Evolutionary conservation across 2,113 vertebrate species (phyloP), one percentile per base, ranked within the genome.

Genomic region (Sinocyclocheilus anophthalmus): DNA sequence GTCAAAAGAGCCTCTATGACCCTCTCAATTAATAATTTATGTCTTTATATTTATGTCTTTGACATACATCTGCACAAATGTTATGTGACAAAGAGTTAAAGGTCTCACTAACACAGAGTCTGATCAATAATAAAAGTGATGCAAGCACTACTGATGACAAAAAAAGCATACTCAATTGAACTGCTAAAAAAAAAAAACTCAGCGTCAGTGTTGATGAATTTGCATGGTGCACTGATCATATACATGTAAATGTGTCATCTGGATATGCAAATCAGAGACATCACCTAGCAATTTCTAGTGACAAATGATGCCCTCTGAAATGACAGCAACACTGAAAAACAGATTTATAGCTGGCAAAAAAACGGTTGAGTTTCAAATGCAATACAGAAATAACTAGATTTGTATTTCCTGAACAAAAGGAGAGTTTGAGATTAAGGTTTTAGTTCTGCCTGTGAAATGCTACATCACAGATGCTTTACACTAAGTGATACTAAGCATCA

Each of bases 191-290:
- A 76, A 48, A 13, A 59, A 79, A 8, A 24, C 2, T 1, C 10
- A 26, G 26, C 3, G 1, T 9, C 16, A 0, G 76, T 22, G 76
- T 4, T 11, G 33, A 80, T 48, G 79, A 18, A 30, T 81, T 48
- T 50, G n/a, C 61, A 48, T 4, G 37, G n/a, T 26, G 39, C 39
- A 30, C 14, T 14, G 16, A 45, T 67, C 39, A 48, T 26, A 45
- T 67, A 12, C 79, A 81, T 67, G 61, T 24, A 50, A 67, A 67
- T 81, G 39, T 48, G 79, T 67, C 79, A 81, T 81, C 61, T 45
- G 79, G 37, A 67, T 67, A 81, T 81, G 79, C 79, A 81, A 48
- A 81, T 81, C 8, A 65, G 61, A 48, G 61, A 45, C 79, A 48
- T 81, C 39, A 26, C 42, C 45, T 45, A 11, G 39, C 79, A 81